Conservation (phyloP, 2,797 vertebrate species). For the Acipenser oxyrinchus region DNA sequence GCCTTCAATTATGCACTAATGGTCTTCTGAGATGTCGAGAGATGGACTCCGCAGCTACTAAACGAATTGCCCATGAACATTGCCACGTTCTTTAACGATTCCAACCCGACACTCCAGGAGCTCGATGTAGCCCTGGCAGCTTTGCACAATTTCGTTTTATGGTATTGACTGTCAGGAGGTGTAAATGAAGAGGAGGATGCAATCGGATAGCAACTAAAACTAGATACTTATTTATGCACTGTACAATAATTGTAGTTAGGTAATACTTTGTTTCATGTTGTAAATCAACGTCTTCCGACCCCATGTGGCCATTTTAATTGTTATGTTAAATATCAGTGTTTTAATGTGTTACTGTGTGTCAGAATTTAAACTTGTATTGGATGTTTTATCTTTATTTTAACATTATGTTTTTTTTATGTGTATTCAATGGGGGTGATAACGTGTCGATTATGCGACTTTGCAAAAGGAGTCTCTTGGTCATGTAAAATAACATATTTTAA, state of each 20-base stretch:
- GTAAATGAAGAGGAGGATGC: constrained; percentile 49
- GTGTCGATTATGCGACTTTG: constrained; percentile 27
- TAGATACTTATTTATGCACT: constrained; percentile 46
- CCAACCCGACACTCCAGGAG: constrained; percentile 25
- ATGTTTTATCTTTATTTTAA: constrained; percentile 26
- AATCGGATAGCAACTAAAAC: constrained; percentile 33
- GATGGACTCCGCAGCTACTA: constrained; percentile 36
- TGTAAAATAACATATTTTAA: constrained; percentile 43
- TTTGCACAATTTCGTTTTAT: constrained; percentile 66
- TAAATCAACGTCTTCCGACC: constrained; percentile 24
- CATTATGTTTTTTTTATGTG: too few species aligned
- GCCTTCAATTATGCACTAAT: constrained; percentile 58
- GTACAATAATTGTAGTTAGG: constrained; percentile 57
- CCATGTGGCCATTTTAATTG: constrained; percentile 33
- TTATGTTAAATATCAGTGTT: constrained; percentile 30
- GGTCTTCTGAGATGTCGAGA: constrained; percentile 34
- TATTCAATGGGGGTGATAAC: constrained; percentile 4
- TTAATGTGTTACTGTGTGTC: constrained; percentile 32
- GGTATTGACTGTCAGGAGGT: constrained; percentile 65
- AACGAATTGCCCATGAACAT: constrained; percentile 36
- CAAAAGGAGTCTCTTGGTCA: constrained; percentile 41
- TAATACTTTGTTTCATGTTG: constrained; percentile 52
- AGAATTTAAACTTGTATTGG: constrained; percentile 30
- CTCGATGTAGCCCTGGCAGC: constrained; percentile 58
- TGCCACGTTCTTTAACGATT: too few species aligned